phyloP scores from a whole-genome alignment of 1,140 invertebrate genomes.

The Trichogramma pretiosum region DNA sequence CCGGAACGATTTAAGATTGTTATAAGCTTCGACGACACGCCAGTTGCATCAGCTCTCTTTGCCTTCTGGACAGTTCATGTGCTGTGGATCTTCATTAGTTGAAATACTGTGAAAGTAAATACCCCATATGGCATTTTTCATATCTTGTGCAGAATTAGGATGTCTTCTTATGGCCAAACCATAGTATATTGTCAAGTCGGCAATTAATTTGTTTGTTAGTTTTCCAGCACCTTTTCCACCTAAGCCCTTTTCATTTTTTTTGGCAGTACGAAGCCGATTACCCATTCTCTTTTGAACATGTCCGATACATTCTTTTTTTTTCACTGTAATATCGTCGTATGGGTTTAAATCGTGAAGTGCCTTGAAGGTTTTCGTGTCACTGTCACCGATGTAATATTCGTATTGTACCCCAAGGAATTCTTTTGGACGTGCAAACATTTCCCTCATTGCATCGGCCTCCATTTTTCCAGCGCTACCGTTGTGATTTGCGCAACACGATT shows the following conservation, averaged over 20 bases:
- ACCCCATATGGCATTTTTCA: conserved; percentile 24
- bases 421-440: conserved; percentile 13
- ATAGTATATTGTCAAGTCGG: conserved; percentile 19
- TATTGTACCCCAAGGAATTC: conserved; percentile 1
- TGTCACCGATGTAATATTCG: conserved; percentile 5
- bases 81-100: conserved; percentile 21
- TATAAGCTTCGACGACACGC: too few relatives aligned
- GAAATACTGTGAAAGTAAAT: conserved; percentile 23
- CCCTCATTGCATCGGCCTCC: conserved; percentile 8
- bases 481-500: conserved; percentile 7
- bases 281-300: conserved; percentile 17
- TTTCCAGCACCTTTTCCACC: background rate
- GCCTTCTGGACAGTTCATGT: conserved; percentile 19
- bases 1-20: conserved; percentile 5
- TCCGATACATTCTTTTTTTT: conserved; percentile 14
- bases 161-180: conserved; percentile 22
- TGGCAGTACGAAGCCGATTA: conserved; percentile 8
- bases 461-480: conserved; percentile 13
- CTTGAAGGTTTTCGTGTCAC: conserved; percentile 13
- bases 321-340: conserved; percentile 13
- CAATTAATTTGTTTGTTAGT: conserved; percentile 18
- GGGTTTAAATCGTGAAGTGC: conserved; percentile 2
- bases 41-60: conserved; percentile 9
- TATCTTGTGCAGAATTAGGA: conserved; percentile 17
- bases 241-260: conserved; percentile 3